phyloP scores from a whole-genome alignment of 2,113 vertebrate genomes.

The Pterocles burchelli region DNA sequence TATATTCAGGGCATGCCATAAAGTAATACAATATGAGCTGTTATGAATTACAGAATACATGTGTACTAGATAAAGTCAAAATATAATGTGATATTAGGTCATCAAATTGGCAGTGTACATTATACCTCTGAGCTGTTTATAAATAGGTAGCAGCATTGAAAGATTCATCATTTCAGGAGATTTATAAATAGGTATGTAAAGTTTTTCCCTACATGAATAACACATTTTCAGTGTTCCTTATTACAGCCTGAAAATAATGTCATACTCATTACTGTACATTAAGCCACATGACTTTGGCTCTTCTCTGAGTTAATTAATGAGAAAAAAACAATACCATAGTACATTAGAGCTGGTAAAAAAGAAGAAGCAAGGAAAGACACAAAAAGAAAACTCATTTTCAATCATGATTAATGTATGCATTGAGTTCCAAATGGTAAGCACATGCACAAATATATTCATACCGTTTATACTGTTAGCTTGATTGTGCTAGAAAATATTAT shows the following conservation, averaged over 20 bases:
- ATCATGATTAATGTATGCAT: neutral
- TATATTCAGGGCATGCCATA: neutral
- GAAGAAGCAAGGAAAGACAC: neutral
- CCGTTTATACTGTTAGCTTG: neutral
- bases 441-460: neutral
- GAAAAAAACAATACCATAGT: neutral
- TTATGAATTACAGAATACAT: neutral
- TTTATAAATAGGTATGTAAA: constrained; percentile 18
- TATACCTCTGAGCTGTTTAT: constrained; percentile 6
- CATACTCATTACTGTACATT: constrained; percentile 9
- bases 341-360: neutral
- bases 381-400: neutral
- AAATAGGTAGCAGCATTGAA: neutral
- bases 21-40: neutral
- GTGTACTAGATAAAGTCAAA: neutral
- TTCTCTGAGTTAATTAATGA: constrained; percentile 10
- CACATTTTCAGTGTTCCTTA: constrained; percentile 1
- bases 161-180: neutral
- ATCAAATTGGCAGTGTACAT: neutral
- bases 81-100: neutral
- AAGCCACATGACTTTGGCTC: neutral
- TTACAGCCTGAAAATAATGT: constrained; percentile 10
- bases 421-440: neutral
- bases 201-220: constrained; percentile 10
- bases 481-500: neutral